A percentile compares a stretch with the other conserved stretches of the same genome.
Evolutionary conservation across 2,113 vertebrate species (phyloP).

Genomic region (Sula dactylatra): DNA sequence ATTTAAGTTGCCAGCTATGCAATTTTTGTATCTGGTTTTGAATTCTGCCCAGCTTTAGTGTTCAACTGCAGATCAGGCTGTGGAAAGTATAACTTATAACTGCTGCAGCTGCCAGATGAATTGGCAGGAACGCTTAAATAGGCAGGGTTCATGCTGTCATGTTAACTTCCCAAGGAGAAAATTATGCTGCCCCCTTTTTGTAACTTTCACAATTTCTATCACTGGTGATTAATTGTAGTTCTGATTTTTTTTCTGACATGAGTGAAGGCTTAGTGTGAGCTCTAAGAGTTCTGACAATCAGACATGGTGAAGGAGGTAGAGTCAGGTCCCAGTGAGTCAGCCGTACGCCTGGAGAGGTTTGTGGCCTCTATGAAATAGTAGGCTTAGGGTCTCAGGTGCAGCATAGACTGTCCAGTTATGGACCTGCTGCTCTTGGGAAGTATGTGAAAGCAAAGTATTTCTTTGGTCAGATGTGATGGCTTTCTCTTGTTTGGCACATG

Average conservation of each 20-base stretch:
- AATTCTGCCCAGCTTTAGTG: background rate
- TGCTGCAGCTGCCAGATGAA: background rate
- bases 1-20: background rate
- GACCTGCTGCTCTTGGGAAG: background rate
- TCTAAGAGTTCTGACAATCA: background rate
- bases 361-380: background rate
- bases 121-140: background rate
- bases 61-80: background rate
- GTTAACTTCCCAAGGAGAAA: background rate
- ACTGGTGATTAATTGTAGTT: background rate
- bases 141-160: background rate
- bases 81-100: background rate
- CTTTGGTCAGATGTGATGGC: background rate
- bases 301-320: background rate
- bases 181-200: background rate
- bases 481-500: background rate
- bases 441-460: background rate
- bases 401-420: background rate
- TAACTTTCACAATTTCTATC: background rate
- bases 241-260: background rate
- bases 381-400: background rate
- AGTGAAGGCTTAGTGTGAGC: background rate
- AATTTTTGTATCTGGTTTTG: background rate
- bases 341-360: rapidly evolving
- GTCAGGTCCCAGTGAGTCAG: background rate